Conservation (phyloP, 2,888 invertebrate genomes). For the Augiades crinisus region DNA sequence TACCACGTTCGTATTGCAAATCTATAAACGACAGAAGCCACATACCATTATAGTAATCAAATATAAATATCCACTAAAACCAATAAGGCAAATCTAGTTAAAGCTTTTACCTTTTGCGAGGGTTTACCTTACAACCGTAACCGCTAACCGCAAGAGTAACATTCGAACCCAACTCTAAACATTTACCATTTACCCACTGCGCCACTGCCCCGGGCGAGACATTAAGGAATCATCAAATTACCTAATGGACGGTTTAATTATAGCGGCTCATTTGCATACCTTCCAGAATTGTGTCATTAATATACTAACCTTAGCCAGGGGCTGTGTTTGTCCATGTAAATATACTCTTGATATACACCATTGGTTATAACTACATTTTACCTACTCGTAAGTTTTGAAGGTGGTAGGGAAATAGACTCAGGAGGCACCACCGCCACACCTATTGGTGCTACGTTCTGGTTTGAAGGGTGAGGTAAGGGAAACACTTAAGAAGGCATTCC, state of each 20-base stretch:
- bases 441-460: too few relatives aligned
- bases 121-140: background rate
- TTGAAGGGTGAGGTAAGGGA: too few relatives aligned
- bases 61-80: background rate
- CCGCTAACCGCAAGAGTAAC: background rate
- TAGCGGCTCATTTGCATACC: background rate
- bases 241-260: slow-evolving; percentile 34
- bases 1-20: too few relatives aligned
- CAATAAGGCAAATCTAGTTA: background rate
- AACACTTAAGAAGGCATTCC: too few relatives aligned
- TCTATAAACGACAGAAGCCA: too few relatives aligned
- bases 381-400: too few relatives aligned
- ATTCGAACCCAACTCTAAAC: background rate
- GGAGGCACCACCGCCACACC: too few relatives aligned
- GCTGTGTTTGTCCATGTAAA: too few relatives aligned
- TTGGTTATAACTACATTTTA: too few relatives aligned
- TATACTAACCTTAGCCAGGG: background rate
- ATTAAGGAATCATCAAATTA: slow-evolving; percentile 38
- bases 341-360: too few relatives aligned
- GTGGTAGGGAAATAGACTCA: too few relatives aligned
- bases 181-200: slow-evolving; percentile 37
- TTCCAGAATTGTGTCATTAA: slow-evolving; percentile 2
- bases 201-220: slow-evolving; percentile 37
- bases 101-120: background rate
- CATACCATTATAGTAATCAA: too few relatives aligned